These are phyloP conservation scores for Pectinophora gossypiella DNA, from an alignment of 1,140 invertebrate genomes.

Conservation along the genomic window DNA sequence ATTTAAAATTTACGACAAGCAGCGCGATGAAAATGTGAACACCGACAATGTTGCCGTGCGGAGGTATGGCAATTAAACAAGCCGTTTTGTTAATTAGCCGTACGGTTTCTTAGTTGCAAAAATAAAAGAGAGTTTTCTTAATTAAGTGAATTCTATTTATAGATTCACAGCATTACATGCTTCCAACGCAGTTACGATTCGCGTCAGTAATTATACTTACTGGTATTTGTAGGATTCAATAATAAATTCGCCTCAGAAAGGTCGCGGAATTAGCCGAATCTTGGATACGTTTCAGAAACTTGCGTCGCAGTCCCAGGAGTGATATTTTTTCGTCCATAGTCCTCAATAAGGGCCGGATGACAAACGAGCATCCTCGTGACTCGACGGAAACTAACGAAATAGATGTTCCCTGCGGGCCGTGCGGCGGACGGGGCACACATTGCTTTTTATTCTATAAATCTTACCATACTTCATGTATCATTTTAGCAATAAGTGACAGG, in stretches of 20 bases:
- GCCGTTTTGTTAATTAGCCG: background rate
- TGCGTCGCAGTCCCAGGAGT: background rate
- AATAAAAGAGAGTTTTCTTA: no score
- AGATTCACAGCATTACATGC: no score
- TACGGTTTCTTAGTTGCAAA: background rate
- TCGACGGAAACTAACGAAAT: conserved; percentile 40
- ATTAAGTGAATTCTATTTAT: no score
- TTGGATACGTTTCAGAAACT: background rate
- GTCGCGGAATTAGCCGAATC: background rate
- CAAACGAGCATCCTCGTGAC: conserved; percentile 46
- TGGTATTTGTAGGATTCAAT: no score
- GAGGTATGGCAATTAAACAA: background rate
- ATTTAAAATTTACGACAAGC: background rate
- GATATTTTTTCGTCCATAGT: conserved; percentile 7
- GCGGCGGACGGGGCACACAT: conserved; percentile 12
- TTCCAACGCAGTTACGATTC: no score
- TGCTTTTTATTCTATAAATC: conserved; percentile 33
- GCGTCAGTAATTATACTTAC: no score
- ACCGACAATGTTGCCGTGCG: background rate
- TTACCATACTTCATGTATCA: conserved; percentile 6
- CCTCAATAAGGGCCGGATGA: conserved; percentile 47
- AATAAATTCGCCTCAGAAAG: background rate
- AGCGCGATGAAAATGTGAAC: background rate
- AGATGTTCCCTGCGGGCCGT: conserved; percentile 24
- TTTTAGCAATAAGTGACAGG: background rate